A percentile compares a stretch with the other conserved stretches of the same genome.
Evolutionary conservation across 37 sponge, comb jelly and placozoan species (phyloP).

Genomic region (Geodia barretti): DNA sequence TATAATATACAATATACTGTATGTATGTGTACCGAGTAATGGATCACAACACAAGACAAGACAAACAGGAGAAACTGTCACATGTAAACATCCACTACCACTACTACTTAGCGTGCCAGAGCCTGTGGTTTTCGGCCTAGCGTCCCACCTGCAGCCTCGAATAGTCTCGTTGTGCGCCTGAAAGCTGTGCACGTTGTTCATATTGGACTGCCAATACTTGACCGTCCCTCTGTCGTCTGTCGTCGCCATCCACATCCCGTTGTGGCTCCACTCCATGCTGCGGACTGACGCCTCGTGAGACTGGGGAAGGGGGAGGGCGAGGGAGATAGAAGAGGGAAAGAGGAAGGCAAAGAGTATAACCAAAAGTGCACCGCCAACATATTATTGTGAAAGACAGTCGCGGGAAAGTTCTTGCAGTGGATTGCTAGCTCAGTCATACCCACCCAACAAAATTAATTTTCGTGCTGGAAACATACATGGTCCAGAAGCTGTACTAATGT

Average conservation of each 20-base stretch:
- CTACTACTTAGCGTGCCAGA: neutral
- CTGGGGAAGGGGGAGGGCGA: conserved; percentile 25
- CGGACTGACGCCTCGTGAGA: conserved; percentile 93
- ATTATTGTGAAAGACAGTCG: too few species aligned
- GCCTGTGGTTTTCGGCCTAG: neutral
- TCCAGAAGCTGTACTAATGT: neutral
- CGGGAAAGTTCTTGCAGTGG: too few species aligned
- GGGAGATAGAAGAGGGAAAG: neutral
- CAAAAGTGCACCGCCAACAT: neutral
- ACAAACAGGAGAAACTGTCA: too few species aligned
- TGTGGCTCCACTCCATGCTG: conserved; percentile 91
- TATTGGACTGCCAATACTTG: conserved; percentile 99
- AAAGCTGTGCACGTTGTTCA: conserved; percentile 95
- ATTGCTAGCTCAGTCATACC: too few species aligned
- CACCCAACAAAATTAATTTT: neutral
- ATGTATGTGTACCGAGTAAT: too few species aligned
- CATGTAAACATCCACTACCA: neutral
- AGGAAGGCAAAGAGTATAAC: neutral
- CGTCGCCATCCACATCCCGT: conserved; percentile 90
- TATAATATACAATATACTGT: too few species aligned
- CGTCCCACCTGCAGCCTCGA: conserved; percentile 81
- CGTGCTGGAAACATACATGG: neutral
- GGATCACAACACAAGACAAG: too few species aligned
- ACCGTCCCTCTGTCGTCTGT: conserved; percentile 89
- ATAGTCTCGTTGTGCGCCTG: conserved; percentile 95